phyloP scores from a whole-genome alignment of 2,113 vertebrate genomes.

The Chamaea fasciata region DNA sequence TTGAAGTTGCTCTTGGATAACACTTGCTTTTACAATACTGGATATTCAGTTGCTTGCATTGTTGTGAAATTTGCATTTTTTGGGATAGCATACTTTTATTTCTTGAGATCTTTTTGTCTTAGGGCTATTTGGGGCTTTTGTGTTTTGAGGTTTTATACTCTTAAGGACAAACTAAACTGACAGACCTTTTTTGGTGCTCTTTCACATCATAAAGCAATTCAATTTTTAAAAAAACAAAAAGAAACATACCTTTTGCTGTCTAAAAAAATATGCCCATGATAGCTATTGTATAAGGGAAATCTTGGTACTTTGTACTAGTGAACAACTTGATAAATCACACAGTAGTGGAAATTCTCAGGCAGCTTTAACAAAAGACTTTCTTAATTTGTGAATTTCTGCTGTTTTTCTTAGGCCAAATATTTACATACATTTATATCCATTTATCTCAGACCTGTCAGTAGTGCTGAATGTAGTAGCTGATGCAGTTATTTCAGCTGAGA shows the following conservation, averaged over 20 bases:
- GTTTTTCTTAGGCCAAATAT: not conserved
- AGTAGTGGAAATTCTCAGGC: not conserved
- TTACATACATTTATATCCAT: not conserved
- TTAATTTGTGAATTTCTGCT: not conserved
- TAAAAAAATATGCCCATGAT: not conserved
- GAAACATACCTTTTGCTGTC: not conserved
- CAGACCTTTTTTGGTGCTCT: not conserved
- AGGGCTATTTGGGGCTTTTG: not conserved
- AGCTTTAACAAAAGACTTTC: not conserved
- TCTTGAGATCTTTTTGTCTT: not conserved
- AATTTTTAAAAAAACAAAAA: not conserved
- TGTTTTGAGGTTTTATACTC: not conserved
- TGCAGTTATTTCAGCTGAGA: not conserved
- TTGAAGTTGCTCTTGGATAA: not conserved
- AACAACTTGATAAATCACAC: not conserved
- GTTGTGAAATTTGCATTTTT: not conserved
- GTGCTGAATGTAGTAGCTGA: not conserved
- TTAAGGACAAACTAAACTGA: not conserved
- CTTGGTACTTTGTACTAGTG: not conserved
- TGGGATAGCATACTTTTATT: not conserved
- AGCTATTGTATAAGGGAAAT: not conserved
- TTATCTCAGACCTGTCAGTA: not conserved
- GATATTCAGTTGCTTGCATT: not conserved
- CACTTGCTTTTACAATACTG: not conserved
- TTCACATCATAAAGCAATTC: not conserved